These are phyloP conservation scores for Tricholaema leucomelas DNA, from an alignment of 2,113 vertebrate genomes.

Conservation along the genomic window DNA sequence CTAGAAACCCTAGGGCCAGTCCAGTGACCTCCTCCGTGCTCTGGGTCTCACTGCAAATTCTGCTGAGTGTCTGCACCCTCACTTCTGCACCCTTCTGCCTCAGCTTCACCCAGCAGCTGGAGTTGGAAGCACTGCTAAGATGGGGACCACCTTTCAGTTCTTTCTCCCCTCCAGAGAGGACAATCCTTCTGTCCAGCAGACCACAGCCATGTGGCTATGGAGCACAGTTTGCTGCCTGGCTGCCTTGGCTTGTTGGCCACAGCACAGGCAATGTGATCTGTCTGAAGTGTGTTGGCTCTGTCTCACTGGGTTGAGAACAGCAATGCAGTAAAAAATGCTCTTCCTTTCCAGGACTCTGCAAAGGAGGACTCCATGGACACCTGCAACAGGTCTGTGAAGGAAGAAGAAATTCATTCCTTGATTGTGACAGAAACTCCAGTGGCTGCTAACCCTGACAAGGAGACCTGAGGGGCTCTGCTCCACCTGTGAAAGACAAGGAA, in stretches of 20 bases:
- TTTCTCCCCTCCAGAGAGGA: background rate
- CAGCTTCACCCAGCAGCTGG: background rate
- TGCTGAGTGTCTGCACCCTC: background rate
- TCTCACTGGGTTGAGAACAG: background rate
- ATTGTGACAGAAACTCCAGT: constrained; percentile 31
- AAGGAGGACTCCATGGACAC: constrained; percentile 31
- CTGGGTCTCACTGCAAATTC: background rate
- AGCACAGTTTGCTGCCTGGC: background rate
- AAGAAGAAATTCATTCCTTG: constrained; percentile 64
- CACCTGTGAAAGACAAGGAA: background rate
- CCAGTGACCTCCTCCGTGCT: background rate
- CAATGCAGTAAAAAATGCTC: background rate
- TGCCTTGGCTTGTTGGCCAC: too few species aligned
- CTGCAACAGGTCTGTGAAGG: background rate
- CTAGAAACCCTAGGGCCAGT: too few species aligned
- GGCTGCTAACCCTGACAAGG: background rate
- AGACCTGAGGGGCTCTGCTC: background rate
- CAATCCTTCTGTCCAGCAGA: background rate
- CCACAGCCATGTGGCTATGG: background rate
- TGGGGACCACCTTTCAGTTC: background rate
- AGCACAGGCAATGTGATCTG: background rate
- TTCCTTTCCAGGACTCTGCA: constrained; percentile 37
- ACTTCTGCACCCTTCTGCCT: background rate
- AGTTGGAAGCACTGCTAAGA: background rate
- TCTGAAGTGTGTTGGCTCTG: background rate